phyloP scores from a whole-genome alignment of 1,140 invertebrate species.

The Drosophila takahashii region DNA sequence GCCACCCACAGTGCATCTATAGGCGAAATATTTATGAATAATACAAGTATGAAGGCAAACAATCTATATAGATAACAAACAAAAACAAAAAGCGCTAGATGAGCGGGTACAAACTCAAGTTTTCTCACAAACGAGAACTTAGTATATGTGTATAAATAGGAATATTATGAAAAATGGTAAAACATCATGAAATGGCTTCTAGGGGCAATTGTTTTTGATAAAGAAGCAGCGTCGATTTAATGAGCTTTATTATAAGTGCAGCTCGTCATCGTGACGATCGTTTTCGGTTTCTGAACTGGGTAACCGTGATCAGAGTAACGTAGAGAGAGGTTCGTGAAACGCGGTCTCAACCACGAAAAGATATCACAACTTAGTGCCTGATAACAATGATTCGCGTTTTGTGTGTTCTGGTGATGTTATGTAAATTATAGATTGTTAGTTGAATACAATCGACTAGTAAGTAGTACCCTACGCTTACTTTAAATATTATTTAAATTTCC shows the following conservation, averaged over 20 bases:
- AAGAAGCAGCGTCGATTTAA: neutral
- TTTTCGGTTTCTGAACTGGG: slow-evolving; percentile 21
- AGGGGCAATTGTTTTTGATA: slow-evolving; percentile 23
- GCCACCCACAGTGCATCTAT: slow-evolving; percentile 41
- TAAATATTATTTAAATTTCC: too few species aligned
- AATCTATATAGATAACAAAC: slow-evolving; percentile 43
- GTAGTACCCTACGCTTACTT: too few species aligned
- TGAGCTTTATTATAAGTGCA: neutral
- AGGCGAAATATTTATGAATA: slow-evolving; percentile 25
- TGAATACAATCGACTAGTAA: neutral
- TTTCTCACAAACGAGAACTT: neutral
- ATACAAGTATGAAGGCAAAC: slow-evolving; percentile 41
- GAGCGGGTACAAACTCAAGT: slow-evolving; percentile 1
- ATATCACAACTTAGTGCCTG: slow-evolving; percentile 29
- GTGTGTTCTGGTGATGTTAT: slow-evolving; percentile 9
- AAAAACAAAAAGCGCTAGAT: slow-evolving; percentile 32
- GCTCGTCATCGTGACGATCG: slow-evolving; percentile 47
- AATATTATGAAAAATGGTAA: slow-evolving; percentile 14
- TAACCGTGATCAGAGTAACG: slow-evolving; percentile 19
- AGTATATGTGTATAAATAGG: slow-evolving; percentile 4
- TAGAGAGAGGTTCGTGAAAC: neutral
- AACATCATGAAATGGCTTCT: slow-evolving; percentile 9
- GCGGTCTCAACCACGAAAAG: slow-evolving; percentile 9
- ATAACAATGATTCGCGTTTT: slow-evolving; percentile 10
- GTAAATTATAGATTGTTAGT: slow-evolving; percentile 19